Percentiles rank a stretch among this genome's conserved stretches.
phyloP scores from a whole-genome alignment of 1,140 invertebrate species.

The Drosophila simulans region DNA sequence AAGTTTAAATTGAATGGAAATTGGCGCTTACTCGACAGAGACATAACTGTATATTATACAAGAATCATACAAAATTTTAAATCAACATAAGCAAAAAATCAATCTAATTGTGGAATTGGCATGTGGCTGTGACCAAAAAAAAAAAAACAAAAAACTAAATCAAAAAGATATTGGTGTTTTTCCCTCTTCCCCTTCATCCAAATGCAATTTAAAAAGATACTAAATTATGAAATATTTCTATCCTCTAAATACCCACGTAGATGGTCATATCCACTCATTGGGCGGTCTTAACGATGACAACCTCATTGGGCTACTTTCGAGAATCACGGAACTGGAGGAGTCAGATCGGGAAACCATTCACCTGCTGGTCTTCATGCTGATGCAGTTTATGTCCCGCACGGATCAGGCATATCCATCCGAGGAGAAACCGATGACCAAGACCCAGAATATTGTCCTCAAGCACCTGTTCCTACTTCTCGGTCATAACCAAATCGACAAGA shows the following conservation, averaged over 20 bases:
- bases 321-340: constrained; percentile 96
- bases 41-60: constrained; percentile 69
- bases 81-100: constrained; percentile 49
- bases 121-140: constrained; percentile 70
- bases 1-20: constrained; percentile 25
- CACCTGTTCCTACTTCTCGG: constrained; percentile 97
- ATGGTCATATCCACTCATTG: constrained; percentile 91
- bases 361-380: constrained; percentile 96
- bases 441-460: constrained; percentile 94
- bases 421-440: constrained; percentile 91
- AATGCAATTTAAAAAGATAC: not conserved
- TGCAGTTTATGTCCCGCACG: constrained; percentile 95
- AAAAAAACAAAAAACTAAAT: constrained; percentile 24
- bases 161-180: constrained; percentile 54
- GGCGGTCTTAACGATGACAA: constrained; percentile 90
- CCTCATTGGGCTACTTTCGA: constrained; percentile 88
- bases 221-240: not conserved
- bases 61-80: constrained; percentile 44
- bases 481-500: constrained; percentile 95
- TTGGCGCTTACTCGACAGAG: constrained; percentile 29
- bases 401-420: constrained; percentile 92
- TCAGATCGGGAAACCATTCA: constrained; percentile 98
- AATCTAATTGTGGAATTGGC: constrained; percentile 81
- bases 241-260: constrained; percentile 83
- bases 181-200: constrained; percentile 9